phyloP scores from a whole-genome alignment of 1,140 invertebrate genomes.

The Zaprionus inermis region DNA sequence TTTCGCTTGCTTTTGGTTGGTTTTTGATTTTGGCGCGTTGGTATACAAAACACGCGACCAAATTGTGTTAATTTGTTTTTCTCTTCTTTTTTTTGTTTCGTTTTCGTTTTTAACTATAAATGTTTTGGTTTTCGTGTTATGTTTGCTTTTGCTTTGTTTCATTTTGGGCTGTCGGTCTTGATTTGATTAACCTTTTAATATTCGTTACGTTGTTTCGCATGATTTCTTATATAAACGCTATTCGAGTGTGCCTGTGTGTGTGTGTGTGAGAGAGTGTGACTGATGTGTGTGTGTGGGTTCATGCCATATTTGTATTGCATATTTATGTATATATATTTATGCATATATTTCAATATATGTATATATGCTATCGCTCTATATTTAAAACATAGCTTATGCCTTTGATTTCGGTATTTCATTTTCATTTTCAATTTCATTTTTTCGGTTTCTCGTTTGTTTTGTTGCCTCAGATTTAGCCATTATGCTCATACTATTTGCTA shows the following conservation, averaged over 20 bases:
- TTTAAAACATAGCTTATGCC: constrained; percentile 75
- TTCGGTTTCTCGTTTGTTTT: constrained; percentile 36
- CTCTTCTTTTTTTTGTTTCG: constrained; percentile 28
- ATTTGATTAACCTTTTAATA: constrained; percentile 80
- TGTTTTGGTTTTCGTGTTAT: constrained; percentile 44
- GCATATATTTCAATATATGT: constrained; percentile 33
- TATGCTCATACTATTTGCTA: constrained; percentile 60
- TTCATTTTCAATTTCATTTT: constrained; percentile 35
- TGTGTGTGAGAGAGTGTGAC: constrained; percentile 1
- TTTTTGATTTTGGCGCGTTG: constrained; percentile 62
- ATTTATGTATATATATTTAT: constrained; percentile 19
- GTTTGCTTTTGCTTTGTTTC: constrained; percentile 43
- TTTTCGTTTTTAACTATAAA: constrained; percentile 70
- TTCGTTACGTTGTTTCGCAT: constrained; percentile 77
- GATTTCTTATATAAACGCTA: constrained; percentile 64
- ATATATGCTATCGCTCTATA: constrained; percentile 36
- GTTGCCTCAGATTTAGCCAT: constrained; percentile 55
- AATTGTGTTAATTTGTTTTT: constrained; percentile 32
- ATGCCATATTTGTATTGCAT: constrained; percentile 57
- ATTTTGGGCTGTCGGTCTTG: constrained; percentile 58
- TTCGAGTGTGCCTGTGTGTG: constrained; percentile 24
- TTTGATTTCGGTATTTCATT: constrained; percentile 57
- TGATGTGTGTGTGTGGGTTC: constrained; percentile 7
- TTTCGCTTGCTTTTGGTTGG: constrained; percentile 57
- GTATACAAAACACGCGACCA: constrained; percentile 76